Percentiles rank a stretch among this genome's conserved stretches.
Evolutionary conservation across 2,113 vertebrate species (phyloP).

Genomic region (Lontra canadensis): DNA sequence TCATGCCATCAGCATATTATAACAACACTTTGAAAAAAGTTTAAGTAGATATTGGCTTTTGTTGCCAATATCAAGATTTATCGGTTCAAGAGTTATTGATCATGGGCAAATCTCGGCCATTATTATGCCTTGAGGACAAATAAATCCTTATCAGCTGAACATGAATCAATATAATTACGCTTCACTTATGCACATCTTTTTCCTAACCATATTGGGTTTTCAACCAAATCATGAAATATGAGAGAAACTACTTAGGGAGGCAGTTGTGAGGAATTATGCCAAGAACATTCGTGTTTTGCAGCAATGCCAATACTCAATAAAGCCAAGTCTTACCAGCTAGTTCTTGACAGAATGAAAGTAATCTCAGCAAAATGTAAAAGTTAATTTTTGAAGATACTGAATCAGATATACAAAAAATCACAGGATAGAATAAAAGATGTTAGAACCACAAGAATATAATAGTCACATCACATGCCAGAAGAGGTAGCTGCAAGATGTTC

Average conservation of each 20-base stretch:
- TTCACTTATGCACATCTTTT: conserved; percentile 82
- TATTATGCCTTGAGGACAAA: conserved; percentile 84
- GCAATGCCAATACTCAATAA: background rate
- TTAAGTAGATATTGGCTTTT: conserved; percentile 85
- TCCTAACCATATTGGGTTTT: conserved; percentile 76
- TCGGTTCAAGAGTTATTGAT: conserved; percentile 84
- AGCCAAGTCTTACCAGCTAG: background rate
- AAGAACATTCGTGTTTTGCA: fast-evolving
- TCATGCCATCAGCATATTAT: conserved; percentile 80
- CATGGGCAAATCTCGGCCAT: conserved; percentile 81
- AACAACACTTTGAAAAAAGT: conserved; percentile 80
- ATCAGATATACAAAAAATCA: conserved; percentile 19
- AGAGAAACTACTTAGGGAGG: conserved; percentile 47
- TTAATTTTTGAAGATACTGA: conserved; percentile 10
- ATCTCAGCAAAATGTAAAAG: background rate
- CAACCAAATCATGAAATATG: conserved; percentile 80
- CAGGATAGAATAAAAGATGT: background rate
- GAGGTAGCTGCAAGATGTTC: background rate
- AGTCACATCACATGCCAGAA: background rate
- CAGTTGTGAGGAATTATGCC: conserved; percentile 60
- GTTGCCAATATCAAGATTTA: conserved; percentile 87
- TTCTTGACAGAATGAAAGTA: background rate
- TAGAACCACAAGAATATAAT: background rate
- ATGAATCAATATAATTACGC: conserved; percentile 85
- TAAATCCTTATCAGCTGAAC: conserved; percentile 85